Base-by-base conservation (phyloP, 2,888 invertebrate genomes). In the Hedychridium roseum region DNA sequence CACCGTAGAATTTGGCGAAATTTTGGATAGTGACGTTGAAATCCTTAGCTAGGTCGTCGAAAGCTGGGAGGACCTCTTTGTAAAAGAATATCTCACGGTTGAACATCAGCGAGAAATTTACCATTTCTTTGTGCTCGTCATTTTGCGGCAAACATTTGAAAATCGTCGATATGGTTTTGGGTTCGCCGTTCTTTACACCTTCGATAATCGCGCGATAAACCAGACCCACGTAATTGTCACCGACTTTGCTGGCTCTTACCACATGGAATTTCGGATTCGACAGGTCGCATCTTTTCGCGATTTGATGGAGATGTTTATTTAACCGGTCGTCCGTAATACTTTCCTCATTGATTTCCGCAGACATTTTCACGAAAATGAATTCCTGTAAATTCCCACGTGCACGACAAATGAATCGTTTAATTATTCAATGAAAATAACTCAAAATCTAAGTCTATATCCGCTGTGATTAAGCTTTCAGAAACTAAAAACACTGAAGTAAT, bases 151-250 rank as follows among this genome's bases (percentile, higher is more conserved):
- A 32, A 12, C 32, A 3, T 12, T 6, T 2, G 30, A 12, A 4
- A 39, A 3, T 2, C 3, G 14, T 9, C 11, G 11, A 2, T 49
- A 52, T 23, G 1, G n/a, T 47, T 26, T 59, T 35, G 7, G 7
- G 14, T 0, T 40, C 30, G 5, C 54, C 49, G 17, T 60, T 43
- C 11, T 42, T 39, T 4, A 14, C 37, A 2, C 60, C 57, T 15
- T 54, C 40, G 30, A 62, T 54, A 3, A 36, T 11, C 3, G 48
- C 39, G n/a, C 58, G 54, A 43, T 49, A 55, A 14, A 60, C 30
- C 3, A 54, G 15, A 1, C 62, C 57, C 1, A 54, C n/a, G 27
- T 51, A 66, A 40, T 64, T 64, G n/a, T 64, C 60, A 6, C 62
- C 60, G 15, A 40, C 36, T 5, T 57, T 45, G 2, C 50, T 18